Evolutionary conservation across 2,113 vertebrate species (phyloP).

Genomic region (Pituophis catenifer): DNA sequence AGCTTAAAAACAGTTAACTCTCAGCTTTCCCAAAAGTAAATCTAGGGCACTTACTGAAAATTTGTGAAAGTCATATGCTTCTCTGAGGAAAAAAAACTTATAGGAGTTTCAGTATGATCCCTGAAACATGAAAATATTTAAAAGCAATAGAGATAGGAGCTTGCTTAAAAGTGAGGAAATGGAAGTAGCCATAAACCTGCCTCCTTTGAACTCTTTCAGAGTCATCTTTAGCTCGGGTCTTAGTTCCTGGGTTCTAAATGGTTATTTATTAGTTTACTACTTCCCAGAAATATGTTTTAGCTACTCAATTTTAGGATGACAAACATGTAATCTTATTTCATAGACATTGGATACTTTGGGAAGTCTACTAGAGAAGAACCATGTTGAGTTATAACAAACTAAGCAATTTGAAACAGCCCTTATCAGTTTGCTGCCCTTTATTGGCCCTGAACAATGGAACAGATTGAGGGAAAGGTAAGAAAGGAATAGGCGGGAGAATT

Average conservation of each 20-base stretch:
- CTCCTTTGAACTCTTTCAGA: not conserved
- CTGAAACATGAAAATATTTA: not conserved
- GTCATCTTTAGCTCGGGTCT: not conserved
- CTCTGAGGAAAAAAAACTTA: not conserved
- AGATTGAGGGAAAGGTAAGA: not conserved
- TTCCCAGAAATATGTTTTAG: not conserved
- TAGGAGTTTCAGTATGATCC: not conserved
- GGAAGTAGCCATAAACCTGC: not conserved
- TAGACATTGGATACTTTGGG: not conserved
- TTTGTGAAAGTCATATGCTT: slow-evolving; percentile 50
- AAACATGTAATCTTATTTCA: not conserved
- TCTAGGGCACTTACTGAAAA: slow-evolving; percentile 52
- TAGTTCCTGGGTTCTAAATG: not conserved
- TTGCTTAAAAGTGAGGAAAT: not conserved
- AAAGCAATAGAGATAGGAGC: not conserved
- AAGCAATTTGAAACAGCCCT: not conserved
- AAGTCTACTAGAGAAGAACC: not conserved
- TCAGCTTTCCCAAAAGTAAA: slow-evolving; percentile 39
- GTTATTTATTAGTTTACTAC: not conserved
- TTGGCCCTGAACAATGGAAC: not conserved
- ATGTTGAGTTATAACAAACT: not conserved
- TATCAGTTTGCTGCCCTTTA: not conserved
- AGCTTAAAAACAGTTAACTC: not conserved
- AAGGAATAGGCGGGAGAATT: not conserved
- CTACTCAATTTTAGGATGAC: not conserved